Evolutionary conservation across 2,113 vertebrate species (phyloP).

Genomic region (Symphodus melops): DNA sequence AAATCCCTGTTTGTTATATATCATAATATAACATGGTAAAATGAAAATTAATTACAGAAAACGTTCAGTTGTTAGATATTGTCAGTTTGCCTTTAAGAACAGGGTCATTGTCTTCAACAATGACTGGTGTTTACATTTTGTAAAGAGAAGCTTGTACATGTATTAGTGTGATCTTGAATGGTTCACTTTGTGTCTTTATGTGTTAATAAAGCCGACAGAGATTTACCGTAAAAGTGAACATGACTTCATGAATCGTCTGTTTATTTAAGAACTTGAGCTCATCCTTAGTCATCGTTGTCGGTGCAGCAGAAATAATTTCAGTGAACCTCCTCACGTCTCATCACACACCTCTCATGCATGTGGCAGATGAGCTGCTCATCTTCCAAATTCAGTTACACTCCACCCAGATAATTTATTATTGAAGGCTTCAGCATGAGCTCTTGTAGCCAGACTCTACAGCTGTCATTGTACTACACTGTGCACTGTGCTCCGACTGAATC

Average conservation of each 20-base stretch:
- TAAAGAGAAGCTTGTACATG: conserved; percentile 12
- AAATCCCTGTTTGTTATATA: background rate
- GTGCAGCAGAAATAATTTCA: background rate
- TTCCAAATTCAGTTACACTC: conserved; percentile 2
- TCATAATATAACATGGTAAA: background rate
- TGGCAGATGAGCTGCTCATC: conserved; percentile 6
- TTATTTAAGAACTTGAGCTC: background rate
- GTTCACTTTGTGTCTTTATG: background rate
- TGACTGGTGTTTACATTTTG: conserved; percentile 17
- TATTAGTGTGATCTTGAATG: background rate
- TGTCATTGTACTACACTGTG: background rate
- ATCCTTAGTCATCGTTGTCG: background rate
- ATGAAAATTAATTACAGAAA: background rate
- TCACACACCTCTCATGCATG: conserved; percentile 1
- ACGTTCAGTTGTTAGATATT: background rate
- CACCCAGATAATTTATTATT: conserved; percentile 39
- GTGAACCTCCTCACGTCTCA: background rate
- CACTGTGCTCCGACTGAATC: conserved; percentile 14
- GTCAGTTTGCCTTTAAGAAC: background rate
- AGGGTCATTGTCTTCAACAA: background rate
- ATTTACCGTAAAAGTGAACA: background rate
- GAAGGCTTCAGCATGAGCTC: background rate
- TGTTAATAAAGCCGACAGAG: conserved; percentile 36
- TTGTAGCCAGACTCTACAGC: conserved; percentile 16
- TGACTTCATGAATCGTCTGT: background rate